Evolutionary conservation across 2,888 invertebrate species (phyloP).

Genomic region (Hypena proboscidalis): DNA sequence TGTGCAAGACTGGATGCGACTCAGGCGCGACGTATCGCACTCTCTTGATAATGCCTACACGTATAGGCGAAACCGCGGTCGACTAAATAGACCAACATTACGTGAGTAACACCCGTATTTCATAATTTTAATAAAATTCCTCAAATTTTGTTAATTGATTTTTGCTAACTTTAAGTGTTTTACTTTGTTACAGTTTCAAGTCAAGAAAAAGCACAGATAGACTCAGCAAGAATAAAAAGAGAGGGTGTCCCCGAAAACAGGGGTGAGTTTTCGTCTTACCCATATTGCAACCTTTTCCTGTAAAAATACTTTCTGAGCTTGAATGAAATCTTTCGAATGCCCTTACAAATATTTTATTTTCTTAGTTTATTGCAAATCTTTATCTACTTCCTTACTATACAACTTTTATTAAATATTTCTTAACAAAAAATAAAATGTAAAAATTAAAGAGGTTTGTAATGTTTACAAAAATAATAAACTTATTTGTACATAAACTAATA

Average conservation of each 20-base stretch:
- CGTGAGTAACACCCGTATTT: too few relatives aligned
- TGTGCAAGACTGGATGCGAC: too few relatives aligned
- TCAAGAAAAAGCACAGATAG: conserved; percentile 70
- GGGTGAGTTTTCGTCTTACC: conserved; percentile 63
- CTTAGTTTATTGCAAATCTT: conserved; percentile 15
- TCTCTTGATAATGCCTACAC: too few relatives aligned
- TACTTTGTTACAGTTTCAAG: conserved; percentile 72
- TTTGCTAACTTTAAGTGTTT: too few relatives aligned
- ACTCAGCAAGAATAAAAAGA: conserved; percentile 77
- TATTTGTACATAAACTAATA: not conserved
- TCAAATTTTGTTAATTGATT: too few relatives aligned
- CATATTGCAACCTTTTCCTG: conserved; percentile 28
- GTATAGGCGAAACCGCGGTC: too few relatives aligned
- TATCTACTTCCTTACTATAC: conserved; percentile 17
- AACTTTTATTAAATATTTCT: conserved; percentile 27
- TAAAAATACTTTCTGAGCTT: conserved; percentile 52
- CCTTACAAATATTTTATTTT: conserved; percentile 12
- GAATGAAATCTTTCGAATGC: conserved; percentile 40
- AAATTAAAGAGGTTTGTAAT: conserved; percentile 38
- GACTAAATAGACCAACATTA: too few relatives aligned
- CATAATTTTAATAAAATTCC: too few relatives aligned
- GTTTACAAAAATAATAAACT: not conserved
- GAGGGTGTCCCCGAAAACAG: conserved; percentile 81
- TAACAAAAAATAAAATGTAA: conserved; percentile 23
- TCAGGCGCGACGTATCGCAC: too few relatives aligned